phyloP scores from a whole-genome alignment of 2,797 vertebrate species.

The Arrhamphus sclerolepis region DNA sequence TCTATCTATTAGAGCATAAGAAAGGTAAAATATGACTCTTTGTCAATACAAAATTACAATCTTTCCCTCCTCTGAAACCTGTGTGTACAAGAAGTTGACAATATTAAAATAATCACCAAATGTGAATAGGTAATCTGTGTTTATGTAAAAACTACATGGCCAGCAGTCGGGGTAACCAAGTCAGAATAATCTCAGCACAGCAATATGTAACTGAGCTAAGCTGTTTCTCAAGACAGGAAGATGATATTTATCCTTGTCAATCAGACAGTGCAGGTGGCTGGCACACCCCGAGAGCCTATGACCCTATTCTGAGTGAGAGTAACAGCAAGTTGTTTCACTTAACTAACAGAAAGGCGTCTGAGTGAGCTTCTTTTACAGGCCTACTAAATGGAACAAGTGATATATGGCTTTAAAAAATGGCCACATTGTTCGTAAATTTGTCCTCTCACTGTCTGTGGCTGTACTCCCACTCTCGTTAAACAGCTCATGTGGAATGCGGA shows the following conservation, averaged over 20 bases:
- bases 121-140: constrained; percentile 5
- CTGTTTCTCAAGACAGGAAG: not conserved
- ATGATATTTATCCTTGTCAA: not conserved
- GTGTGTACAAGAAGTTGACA: not conserved
- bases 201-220: constrained; percentile 5
- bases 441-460: not conserved
- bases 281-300: not conserved
- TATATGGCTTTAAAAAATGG: not conserved
- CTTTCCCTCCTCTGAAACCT: not conserved
- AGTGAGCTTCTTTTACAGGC: not conserved
- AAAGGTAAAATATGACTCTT: not conserved
- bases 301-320: not conserved
- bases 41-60: not conserved
- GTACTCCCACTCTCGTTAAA: constrained; percentile 14
- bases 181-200: not conserved
- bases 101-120: not conserved
- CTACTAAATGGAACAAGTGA: not conserved
- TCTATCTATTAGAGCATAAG: too few species aligned
- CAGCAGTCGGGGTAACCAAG: not conserved
- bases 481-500: not conserved
- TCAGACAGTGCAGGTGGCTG: not conserved
- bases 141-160: not conserved
- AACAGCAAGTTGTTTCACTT: not conserved
- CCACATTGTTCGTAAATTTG: constrained; percentile 16
- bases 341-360: not conserved